A percentile compares a stretch with the other conserved stretches of the same genome.
Conservation (phyloP, 1,140 invertebrate species). For the Capitella teleta region DNA sequence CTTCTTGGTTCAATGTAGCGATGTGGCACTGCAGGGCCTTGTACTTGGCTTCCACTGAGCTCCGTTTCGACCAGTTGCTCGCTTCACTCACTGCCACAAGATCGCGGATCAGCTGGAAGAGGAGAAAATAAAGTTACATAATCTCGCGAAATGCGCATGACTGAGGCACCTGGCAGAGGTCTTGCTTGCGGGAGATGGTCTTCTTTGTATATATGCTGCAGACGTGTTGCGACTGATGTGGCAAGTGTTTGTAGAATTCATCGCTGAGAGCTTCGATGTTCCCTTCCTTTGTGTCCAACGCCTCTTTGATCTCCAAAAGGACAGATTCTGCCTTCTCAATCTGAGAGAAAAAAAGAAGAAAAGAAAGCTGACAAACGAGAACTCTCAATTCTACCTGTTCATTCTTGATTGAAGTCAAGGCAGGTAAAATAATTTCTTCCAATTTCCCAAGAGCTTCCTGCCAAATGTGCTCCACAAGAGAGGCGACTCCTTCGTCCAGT, state of each 20-base stretch:
- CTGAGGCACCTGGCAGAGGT: conserved; percentile 34
- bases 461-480: conserved; percentile 33
- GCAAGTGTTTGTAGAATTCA: conserved; percentile 28
- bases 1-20: conserved; percentile 9
- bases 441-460: conserved; percentile 29
- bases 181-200: conserved; percentile 26
- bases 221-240: conserved; percentile 14
- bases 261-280: conserved; percentile 11
- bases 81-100: conserved; percentile 33
- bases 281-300: conserved; percentile 11
- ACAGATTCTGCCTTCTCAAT: conserved; percentile 39
- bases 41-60: conserved; percentile 26
- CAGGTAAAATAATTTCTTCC: conserved; percentile 18
- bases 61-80: conserved; percentile 24
- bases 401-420: conserved; percentile 20
- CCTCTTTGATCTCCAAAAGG: conserved; percentile 24
- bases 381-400: conserved; percentile 12
- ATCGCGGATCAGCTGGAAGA: conserved; percentile 29
- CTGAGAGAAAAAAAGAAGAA: conserved; percentile 12
- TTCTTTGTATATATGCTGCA: conserved; percentile 10
- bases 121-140: background rate
- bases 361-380: background rate
- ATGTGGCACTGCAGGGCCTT: conserved; percentile 28
- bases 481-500: background rate
- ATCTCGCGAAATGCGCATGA: background rate